A percentile compares a stretch with the other conserved stretches of the same genome.
Evolutionary conservation across 2,888 invertebrate species (phyloP).

Genomic region (Tetanocera ferruginea): DNA sequence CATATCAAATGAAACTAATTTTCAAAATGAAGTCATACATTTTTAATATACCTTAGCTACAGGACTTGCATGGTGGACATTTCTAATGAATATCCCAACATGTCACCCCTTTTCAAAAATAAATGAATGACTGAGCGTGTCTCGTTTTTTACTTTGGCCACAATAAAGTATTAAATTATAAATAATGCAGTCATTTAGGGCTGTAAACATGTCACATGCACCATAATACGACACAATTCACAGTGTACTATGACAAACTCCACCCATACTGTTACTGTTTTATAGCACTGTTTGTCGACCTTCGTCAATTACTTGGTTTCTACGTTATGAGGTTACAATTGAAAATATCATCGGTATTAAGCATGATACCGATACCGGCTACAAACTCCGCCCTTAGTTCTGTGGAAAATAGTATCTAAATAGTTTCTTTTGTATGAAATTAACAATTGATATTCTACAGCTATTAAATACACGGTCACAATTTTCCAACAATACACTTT

Average conservation of each 20-base stretch:
- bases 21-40: conserved; percentile 18
- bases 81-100: no score
- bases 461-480: background rate
- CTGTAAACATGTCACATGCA: conserved; percentile 36
- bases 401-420: conserved; percentile 4
- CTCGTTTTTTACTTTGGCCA: background rate
- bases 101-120: background rate
- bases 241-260: conserved; percentile 12
- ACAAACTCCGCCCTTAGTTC: conserved; percentile 19
- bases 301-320: background rate
- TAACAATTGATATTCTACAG: background rate
- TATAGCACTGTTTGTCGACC: background rate
- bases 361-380: background rate
- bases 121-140: background rate
- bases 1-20: background rate
- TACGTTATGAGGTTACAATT: background rate
- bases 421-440: background rate
- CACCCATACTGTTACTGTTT: background rate
- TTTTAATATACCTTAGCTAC: background rate
- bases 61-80: background rate
- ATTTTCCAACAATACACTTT: background rate
- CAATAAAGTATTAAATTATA: background rate
- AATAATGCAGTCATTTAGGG: conserved; percentile 38
- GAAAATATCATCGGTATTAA: background rate
- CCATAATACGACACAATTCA: background rate